Base-by-base conservation (phyloP, 2,113 vertebrate species). In the Gila orcuttii region DNA sequence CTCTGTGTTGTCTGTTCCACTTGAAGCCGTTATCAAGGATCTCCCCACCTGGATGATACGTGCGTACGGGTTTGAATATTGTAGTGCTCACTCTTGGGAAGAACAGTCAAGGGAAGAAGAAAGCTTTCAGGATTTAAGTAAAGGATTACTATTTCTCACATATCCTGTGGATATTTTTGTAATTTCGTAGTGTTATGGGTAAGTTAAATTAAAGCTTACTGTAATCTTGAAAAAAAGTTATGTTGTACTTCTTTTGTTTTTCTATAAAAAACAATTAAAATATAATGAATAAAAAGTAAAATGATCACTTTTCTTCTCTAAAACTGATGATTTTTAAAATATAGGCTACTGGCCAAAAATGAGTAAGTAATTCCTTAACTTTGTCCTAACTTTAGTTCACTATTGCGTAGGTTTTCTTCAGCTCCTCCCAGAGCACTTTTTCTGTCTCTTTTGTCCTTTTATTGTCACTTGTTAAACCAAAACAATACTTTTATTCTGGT, bases 401-500 rank as follows among this genome's bases (percentile, higher is more conserved):
- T 45, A 28, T 57, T 92, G 89, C 91, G 90, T 88, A 93, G 91
- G 93, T 92, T 93, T 93, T 62, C 90, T 91, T 88, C 33, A 25
- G 84, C 91, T 87, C 86, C 86, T 92, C 90, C 88, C 92, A 92
- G 91, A 91, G 90, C 86, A 75, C 23, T 60, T 84, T 87, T 85
- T n/a, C 79, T 74, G 25, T 39, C 77, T 90, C 91, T 95, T 90
- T 95, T 95, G 93, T 94, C 90, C 92, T 87, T 92, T 92, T 91
- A 92, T 94, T 94, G 91, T 93, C 91, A 92, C 93, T 93, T 93
- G 92, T 91, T 93, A 92, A 93, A 92, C 90, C 93, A 93, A 94
- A 94, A 95, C 93, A 94, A 94, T 93, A 91, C 92, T 94, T 93
- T 92, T 93, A 93, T 91, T 92, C 94, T 89, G 88, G 91, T 90